Conservation (phyloP, 2,888 invertebrate genomes). For the Kuschelorhynchus macadamiae region DNA sequence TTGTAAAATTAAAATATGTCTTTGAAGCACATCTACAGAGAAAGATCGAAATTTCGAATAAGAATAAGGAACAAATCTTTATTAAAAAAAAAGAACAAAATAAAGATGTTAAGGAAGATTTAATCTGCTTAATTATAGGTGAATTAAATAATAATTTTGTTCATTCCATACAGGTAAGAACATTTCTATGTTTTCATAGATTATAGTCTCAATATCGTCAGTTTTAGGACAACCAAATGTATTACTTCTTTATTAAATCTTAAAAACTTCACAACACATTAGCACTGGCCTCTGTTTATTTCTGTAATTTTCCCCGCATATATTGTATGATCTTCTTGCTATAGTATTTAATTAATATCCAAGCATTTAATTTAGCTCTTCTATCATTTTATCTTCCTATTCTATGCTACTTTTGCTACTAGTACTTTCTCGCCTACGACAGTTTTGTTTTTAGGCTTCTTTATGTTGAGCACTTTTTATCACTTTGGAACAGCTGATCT, state of each 20-base stretch:
- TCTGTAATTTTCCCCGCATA: conserved; percentile 26
- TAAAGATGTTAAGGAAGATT: conserved; percentile 19
- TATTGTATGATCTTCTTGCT: conserved; percentile 25
- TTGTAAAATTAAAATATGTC: conserved; percentile 18
- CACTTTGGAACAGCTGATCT: conserved; percentile 23
- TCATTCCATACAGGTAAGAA: conserved; percentile 13
- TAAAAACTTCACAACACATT: conserved; percentile 35
- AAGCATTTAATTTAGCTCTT: conserved; percentile 36
- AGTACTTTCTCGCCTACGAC: conserved; percentile 27
- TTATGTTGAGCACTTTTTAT: conserved; percentile 18
- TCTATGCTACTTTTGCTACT: conserved; percentile 36
- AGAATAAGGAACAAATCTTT: conserved; percentile 3
- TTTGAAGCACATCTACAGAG: conserved; percentile 6
- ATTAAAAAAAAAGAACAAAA: not conserved
- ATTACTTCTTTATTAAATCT: conserved; percentile 26
- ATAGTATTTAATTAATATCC: conserved; percentile 32
- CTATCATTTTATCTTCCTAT: conserved; percentile 17
- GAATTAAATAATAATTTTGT: conserved; percentile 22
- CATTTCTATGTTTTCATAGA: conserved; percentile 28
- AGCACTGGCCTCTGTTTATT: conserved; percentile 23
- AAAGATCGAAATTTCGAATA: conserved; percentile 18
- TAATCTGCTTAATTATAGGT: conserved; percentile 21
- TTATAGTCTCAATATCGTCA: conserved; percentile 32
- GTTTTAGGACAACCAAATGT: conserved; percentile 23
- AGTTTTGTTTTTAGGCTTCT: conserved; percentile 29